phyloP scores from a whole-genome alignment of 2,797 vertebrate species.

The Rousettus madagascariensis region DNA sequence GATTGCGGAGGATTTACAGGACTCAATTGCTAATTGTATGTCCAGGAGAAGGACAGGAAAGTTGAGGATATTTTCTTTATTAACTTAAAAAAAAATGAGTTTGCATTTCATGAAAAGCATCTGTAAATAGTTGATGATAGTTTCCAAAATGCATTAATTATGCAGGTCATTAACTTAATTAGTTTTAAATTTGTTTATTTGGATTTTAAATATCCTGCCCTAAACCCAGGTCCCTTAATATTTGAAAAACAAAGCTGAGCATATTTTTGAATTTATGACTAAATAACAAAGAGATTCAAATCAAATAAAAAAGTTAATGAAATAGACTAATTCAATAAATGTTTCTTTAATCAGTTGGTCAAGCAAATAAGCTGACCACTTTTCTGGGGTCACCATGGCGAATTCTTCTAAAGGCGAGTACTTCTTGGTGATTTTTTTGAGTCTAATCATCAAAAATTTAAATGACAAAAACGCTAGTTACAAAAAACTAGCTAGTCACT shows the following conservation, averaged over 20 bases:
- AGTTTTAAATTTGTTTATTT: conserved; percentile 42
- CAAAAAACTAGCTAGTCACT: background rate
- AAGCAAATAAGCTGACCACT: background rate
- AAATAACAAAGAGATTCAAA: background rate
- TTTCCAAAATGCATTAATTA: conserved; percentile 42
- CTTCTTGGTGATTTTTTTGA: background rate
- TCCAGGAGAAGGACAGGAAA: background rate
- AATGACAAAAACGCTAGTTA: background rate
- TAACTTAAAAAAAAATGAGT: background rate
- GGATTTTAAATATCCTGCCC: conserved; percentile 36
- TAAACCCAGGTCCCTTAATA: background rate
- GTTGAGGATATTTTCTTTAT: background rate
- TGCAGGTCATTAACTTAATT: conserved; percentile 7
- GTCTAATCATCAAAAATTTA: conserved; percentile 15
- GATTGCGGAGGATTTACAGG: background rate
- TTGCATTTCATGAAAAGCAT: background rate
- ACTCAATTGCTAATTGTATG: background rate
- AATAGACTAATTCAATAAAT: background rate
- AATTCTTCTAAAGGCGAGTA: background rate
- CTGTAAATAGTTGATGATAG: background rate
- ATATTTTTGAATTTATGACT: background rate
- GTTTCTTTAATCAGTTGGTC: background rate
- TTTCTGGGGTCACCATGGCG: background rate
- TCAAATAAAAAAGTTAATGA: background rate
- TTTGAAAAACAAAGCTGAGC: background rate